Conservation (phyloP, 1,140 invertebrate genomes). For the Trypoxylus dichotomus region DNA sequence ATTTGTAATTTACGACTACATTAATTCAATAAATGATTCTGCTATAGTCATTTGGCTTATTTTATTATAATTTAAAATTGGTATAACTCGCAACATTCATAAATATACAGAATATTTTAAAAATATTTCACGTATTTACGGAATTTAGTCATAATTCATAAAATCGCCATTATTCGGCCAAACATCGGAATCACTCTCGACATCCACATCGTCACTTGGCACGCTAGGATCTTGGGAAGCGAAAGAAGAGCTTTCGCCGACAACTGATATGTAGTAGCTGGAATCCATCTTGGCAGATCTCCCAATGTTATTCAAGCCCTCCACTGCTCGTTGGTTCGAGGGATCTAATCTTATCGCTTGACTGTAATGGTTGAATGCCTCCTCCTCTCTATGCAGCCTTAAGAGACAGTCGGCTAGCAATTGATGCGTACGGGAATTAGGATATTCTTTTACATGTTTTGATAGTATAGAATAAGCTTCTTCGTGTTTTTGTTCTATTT, state of each 20-base stretch:
- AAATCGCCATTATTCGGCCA: slow-evolving; percentile 44
- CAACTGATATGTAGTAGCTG: slow-evolving; percentile 58
- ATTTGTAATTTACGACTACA: slow-evolving; percentile 9
- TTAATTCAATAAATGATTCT: slow-evolving; percentile 10
- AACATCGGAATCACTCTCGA: slow-evolving; percentile 45
- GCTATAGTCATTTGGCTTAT: neutral
- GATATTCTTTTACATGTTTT: slow-evolving; percentile 63
- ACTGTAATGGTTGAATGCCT: slow-evolving; percentile 72
- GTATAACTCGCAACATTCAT: neutral
- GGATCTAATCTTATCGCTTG: slow-evolving; percentile 68
- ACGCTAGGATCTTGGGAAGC: slow-evolving; percentile 42
- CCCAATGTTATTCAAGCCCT: slow-evolving; percentile 70
- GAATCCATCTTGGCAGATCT: slow-evolving; percentile 58
- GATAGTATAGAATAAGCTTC: slow-evolving; percentile 62
- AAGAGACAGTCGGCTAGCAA: slow-evolving; percentile 68
- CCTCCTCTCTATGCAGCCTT: slow-evolving; percentile 63
- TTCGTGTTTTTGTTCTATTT: slow-evolving; percentile 64
- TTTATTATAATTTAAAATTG: neutral
- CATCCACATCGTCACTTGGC: slow-evolving; percentile 45
- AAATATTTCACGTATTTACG: neutral
- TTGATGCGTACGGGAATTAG: slow-evolving; percentile 69
- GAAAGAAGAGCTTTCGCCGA: slow-evolving; percentile 43
- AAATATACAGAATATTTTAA: neutral
- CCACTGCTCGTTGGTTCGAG: slow-evolving; percentile 66
- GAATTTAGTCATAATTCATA: slow-evolving; percentile 38